Conservation (phyloP, 2,888 invertebrate species). For the Xestia c-nigrum region DNA sequence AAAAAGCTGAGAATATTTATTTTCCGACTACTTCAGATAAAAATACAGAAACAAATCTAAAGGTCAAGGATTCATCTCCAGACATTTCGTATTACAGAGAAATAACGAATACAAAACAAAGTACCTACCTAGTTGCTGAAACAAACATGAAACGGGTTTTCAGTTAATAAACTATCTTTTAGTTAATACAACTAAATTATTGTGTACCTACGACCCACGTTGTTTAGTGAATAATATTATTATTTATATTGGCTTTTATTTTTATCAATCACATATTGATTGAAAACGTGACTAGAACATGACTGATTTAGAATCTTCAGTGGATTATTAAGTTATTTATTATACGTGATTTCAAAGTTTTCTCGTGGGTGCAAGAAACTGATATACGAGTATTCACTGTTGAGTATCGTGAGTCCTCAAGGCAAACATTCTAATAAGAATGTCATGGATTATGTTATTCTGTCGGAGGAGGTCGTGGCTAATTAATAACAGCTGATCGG, state of each 20-base stretch:
- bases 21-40: not conserved
- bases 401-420: not conserved
- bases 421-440: not conserved
- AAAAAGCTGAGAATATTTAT: not conserved
- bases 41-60: not conserved
- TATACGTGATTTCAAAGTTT: not conserved
- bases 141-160: slow-evolving; percentile 6
- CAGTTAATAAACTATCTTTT: not conserved
- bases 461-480: too few species aligned
- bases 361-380: not conserved
- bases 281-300: slow-evolving; percentile 43
- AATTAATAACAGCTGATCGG: too few species aligned
- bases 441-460: too few species aligned
- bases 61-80: slow-evolving; percentile 2
- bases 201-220: not conserved
- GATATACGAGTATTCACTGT: not conserved
- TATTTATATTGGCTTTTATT: slow-evolving; percentile 17
- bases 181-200: slow-evolving; percentile 1
- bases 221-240: slow-evolving; percentile 1
- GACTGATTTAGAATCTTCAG: not conserved
- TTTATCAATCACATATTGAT: slow-evolving; percentile 33
- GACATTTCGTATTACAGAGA: not conserved
- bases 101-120: not conserved
- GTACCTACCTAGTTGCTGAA: not conserved
- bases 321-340: not conserved